A percentile compares a stretch with the other conserved stretches of the same genome.
Evolutionary conservation across 2,888 invertebrate species (phyloP).

Genomic region (Linnaemya vulpina): DNA sequence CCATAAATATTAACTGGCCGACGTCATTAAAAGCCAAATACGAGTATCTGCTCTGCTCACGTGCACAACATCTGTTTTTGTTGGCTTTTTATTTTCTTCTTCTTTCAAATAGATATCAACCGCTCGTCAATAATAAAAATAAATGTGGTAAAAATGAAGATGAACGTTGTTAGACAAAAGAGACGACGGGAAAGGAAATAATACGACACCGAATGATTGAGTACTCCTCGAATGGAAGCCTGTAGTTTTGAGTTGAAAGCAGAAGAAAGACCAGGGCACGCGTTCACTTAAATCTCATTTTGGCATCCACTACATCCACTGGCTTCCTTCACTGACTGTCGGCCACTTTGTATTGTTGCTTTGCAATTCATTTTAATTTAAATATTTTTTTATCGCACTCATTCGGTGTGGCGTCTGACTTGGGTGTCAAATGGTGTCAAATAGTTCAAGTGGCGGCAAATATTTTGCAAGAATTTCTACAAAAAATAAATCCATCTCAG

Average conservation of each 20-base stretch:
- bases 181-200: background rate
- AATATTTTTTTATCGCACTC: conserved; percentile 32
- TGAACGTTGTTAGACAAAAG: background rate
- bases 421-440: conserved; percentile 60
- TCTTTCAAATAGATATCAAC: background rate
- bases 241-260: no score
- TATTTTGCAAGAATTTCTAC: conserved; percentile 31
- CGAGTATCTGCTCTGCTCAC: background rate
- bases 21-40: conserved; percentile 12
- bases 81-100: no score
- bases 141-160: background rate
- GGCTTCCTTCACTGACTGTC: conserved; percentile 5
- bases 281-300: conserved; percentile 26
- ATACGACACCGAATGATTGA: background rate
- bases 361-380: conserved; percentile 37
- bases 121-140: background rate
- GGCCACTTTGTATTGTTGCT: conserved; percentile 14
- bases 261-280: conserved; percentile 1
- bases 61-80: conserved; percentile 12
- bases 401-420: conserved; percentile 60
- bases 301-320: conserved; percentile 22
- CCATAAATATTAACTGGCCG: conserved; percentile 5
- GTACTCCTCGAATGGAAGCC: conserved; percentile 27
- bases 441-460: conserved; percentile 64
- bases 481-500: conserved; percentile 25